A percentile compares a stretch with the other conserved stretches of the same genome.
Evolutionary conservation across 2,888 invertebrate species (phyloP).

Genomic region (Microctonus aethiopoides): DNA sequence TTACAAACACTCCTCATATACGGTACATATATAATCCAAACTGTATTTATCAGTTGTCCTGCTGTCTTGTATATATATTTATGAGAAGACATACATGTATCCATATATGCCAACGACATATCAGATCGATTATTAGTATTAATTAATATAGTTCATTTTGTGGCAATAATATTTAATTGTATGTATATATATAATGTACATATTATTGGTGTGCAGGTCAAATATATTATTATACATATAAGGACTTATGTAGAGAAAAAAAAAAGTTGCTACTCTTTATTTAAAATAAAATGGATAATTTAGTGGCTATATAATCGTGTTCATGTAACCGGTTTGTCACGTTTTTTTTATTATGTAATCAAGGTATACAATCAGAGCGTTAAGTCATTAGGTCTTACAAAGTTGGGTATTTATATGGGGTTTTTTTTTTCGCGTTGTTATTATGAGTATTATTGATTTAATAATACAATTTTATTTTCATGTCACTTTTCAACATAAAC

Average conservation of each 20-base stretch:
- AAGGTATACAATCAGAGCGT: not conserved
- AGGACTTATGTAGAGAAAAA: not conserved
- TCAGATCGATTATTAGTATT: constrained; percentile 26
- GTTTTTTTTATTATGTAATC: not conserved
- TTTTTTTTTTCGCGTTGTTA: not conserved
- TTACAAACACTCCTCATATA: not conserved
- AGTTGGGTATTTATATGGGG: not conserved
- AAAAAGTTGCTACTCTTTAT: not conserved
- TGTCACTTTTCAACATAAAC: not conserved
- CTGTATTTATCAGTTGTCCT: not conserved
- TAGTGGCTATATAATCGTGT: not conserved
- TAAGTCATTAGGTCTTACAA: not conserved
- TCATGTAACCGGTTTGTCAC: not conserved
- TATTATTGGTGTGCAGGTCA: too few species aligned
- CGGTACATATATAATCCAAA: not conserved
- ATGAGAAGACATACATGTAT: too few species aligned
- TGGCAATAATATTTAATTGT: not conserved
- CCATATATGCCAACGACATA: not conserved
- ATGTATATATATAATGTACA: not conserved
- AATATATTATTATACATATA: too few species aligned
- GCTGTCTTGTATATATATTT: not conserved
- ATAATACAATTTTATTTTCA: not conserved
- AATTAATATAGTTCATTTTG: not conserved
- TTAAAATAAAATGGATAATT: not conserved
- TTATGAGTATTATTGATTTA: not conserved